A percentile compares a stretch with the other conserved stretches of the same genome.
phyloP scores from a whole-genome alignment of 2,113 vertebrate genomes.

The Mirounga angustirostris region DNA sequence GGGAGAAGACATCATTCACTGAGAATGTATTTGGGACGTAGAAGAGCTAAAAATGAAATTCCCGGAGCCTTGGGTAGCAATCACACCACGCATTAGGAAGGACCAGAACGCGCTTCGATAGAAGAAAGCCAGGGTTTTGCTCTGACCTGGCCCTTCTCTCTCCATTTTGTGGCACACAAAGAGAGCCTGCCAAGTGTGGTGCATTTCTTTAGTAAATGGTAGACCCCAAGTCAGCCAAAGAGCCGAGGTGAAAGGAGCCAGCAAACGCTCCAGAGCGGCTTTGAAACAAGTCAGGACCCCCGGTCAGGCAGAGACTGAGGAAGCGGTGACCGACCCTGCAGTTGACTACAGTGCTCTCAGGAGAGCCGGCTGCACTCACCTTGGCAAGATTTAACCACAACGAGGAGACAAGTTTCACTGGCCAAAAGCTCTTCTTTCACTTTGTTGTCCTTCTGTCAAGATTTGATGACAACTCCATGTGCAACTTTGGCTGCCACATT shows the following conservation, averaged over 20 bases:
- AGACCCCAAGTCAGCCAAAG: neutral
- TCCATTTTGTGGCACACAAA: neutral
- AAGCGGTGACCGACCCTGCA: neutral
- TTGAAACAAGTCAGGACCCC: neutral
- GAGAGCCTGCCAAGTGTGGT: neutral
- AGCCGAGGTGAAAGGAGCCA: neutral
- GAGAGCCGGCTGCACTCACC: neutral
- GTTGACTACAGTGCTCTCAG: neutral
- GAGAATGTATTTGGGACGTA: neutral
- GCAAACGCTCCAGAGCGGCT: neutral
- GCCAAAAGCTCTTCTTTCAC: neutral
- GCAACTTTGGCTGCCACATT: neutral
- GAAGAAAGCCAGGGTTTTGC: conserved; percentile 23
- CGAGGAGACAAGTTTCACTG: neutral
- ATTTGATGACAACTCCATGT: neutral
- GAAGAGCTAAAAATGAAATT: neutral
- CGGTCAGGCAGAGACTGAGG: neutral
- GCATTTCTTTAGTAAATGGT: neutral
- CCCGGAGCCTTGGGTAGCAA: neutral
- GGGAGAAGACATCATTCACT: neutral
- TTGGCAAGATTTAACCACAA: neutral
- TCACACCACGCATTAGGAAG: neutral
- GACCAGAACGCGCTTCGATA: neutral
- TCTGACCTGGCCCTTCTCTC: neutral
- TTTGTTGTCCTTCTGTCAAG: neutral